phyloP scores from a whole-genome alignment of 2,888 invertebrate species.

The Augiades crinisus region DNA sequence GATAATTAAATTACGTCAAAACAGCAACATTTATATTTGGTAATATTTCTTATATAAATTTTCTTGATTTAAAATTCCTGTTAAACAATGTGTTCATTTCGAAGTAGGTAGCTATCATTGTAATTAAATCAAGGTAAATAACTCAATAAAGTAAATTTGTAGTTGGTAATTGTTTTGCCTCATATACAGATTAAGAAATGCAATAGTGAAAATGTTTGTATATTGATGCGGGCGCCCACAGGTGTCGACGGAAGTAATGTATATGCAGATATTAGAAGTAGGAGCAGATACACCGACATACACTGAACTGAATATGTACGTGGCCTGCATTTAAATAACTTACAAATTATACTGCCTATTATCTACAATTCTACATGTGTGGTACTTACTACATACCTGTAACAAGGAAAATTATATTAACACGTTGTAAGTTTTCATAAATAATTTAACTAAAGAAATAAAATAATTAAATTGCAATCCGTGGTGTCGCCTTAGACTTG shows the following conservation, averaged over 20 bases:
- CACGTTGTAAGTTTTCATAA: no score
- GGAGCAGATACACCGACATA: slow-evolving; percentile 45
- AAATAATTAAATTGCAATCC: no score
- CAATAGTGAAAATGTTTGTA: slow-evolving; percentile 47
- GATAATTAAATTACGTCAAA: no score
- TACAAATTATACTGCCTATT: slow-evolving; percentile 7
- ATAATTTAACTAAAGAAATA: no score
- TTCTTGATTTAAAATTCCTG: no score
- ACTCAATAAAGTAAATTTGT: background rate
- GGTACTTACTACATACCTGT: background rate
- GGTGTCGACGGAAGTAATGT: slow-evolving; percentile 63
- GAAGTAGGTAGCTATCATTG: no score
- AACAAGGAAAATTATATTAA: no score
- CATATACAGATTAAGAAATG: slow-evolving; percentile 18
- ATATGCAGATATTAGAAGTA: slow-evolving; percentile 52
- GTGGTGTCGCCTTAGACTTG: no score
- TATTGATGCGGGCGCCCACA: slow-evolving; percentile 70
- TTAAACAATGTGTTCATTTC: no score
- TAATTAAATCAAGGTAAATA: no score
- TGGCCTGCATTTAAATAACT: slow-evolving; percentile 51
- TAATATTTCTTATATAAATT: background rate
- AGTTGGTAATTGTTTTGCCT: background rate
- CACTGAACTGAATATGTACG: slow-evolving; percentile 55
- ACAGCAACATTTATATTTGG: no score
- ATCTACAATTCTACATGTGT: background rate